Percentiles rank a stretch among this genome's conserved stretches.
Evolutionary conservation across 2,113 vertebrate species (phyloP).

Genomic region (Turdus rufiventris): DNA sequence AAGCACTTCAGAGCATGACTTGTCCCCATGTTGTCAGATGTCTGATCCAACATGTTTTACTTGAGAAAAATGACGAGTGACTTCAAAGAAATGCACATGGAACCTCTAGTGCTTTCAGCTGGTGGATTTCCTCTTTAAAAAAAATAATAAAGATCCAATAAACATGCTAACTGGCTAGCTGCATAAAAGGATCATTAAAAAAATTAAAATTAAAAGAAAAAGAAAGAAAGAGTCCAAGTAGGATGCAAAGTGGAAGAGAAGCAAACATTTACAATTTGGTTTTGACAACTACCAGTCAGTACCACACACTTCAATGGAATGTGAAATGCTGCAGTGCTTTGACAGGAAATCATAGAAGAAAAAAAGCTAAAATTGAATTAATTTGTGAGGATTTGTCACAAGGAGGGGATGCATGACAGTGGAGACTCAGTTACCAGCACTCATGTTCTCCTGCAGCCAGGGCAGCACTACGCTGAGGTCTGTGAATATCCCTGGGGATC

Average conservation of each 20-base stretch:
- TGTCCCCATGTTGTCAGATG: neutral
- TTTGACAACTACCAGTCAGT: neutral
- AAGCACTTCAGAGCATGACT: neutral
- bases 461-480: slow-evolving; percentile 76
- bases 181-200: neutral
- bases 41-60: neutral
- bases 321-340: neutral
- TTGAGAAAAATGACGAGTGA: neutral
- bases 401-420: neutral
- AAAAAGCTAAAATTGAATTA: neutral
- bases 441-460: slow-evolving; percentile 77
- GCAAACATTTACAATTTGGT: neutral
- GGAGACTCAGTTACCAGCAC: slow-evolving; percentile 41
- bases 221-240: neutral
- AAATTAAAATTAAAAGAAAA: neutral
- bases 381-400: neutral
- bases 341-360: neutral
- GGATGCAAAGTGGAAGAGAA: neutral
- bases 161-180: neutral
- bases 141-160: too few species aligned
- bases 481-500: slow-evolving; percentile 86
- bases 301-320: neutral
- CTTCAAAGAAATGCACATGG: neutral
- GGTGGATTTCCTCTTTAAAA: neutral
- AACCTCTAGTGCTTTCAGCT: neutral